Evolutionary conservation across 2,888 invertebrate genomes (phyloP).

Genomic region (Chaitophorus viminalis): DNA sequence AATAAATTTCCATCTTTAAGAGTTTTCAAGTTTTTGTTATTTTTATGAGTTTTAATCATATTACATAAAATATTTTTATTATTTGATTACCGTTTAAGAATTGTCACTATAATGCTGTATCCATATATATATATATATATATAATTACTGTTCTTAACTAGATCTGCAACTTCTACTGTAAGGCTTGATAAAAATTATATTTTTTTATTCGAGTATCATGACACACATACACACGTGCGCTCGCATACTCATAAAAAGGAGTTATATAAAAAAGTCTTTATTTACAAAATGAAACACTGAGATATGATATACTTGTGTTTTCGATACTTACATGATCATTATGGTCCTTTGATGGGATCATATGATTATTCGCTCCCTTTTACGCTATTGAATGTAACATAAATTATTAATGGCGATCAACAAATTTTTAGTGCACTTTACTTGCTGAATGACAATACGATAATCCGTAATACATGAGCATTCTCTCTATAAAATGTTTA

Average conservation of each 20-base stretch:
- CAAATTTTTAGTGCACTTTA: background rate
- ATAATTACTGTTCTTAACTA: no score
- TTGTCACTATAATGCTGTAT: background rate
- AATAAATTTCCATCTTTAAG: no score
- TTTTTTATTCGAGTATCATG: background rate
- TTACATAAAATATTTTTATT: background rate
- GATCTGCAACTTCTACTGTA: no score
- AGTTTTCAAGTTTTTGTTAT: no score
- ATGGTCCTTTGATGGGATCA: background rate
- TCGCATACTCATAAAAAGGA: no score
- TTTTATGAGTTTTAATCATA: no score
- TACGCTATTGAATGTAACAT: background rate
- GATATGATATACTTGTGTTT: background rate
- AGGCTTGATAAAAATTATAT: background rate
- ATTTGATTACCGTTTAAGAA: background rate
- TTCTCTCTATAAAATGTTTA: background rate
- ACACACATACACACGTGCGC: background rate
- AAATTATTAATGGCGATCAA: background rate
- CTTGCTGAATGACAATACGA: background rate
- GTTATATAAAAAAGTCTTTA: no score
- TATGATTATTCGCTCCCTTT: background rate
- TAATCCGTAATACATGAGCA: background rate
- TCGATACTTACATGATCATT: background rate
- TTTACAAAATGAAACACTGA: background rate
- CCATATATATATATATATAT: no score